Conservation (phyloP, 2,797 vertebrate species). For the Iguana delicatissima region DNA sequence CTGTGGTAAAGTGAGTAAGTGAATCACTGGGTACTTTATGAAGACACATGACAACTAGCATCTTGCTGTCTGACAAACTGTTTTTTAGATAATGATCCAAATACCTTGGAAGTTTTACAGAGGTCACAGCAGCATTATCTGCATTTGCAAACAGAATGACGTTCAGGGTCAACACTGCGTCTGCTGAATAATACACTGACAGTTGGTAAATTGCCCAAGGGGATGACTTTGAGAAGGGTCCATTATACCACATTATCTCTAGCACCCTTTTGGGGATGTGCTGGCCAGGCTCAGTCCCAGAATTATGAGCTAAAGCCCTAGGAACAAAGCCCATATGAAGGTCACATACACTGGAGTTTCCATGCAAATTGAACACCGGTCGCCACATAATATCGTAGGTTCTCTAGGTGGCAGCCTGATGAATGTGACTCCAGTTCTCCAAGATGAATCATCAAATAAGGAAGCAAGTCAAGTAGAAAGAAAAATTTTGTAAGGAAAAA, state of each 20-base stretch:
- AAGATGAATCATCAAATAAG: not conserved
- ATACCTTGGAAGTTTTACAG: not conserved
- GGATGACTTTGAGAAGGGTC: not conserved
- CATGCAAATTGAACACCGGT: not conserved
- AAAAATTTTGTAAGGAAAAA: not conserved
- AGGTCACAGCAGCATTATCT: not conserved
- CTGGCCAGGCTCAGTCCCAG: not conserved
- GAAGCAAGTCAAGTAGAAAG: not conserved
- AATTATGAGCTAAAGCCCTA: not conserved
- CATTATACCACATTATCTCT: not conserved
- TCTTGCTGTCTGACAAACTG: not conserved
- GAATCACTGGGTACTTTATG: not conserved
- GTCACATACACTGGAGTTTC: not conserved
- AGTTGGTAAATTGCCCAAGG: constrained; percentile 3
- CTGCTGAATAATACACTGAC: not conserved
- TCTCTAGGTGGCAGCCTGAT: not conserved
- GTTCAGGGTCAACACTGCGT: not conserved
- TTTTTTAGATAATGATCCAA: not conserved
- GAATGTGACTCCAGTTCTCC: not conserved
- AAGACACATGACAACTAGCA: not conserved
- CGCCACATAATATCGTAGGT: not conserved
- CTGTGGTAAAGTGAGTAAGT: not conserved
- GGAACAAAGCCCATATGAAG: not conserved
- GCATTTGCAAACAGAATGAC: not conserved
- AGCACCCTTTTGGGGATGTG: not conserved